Conservation (phyloP, 2,113 vertebrate species). For the Vulpes vulpes region DNA sequence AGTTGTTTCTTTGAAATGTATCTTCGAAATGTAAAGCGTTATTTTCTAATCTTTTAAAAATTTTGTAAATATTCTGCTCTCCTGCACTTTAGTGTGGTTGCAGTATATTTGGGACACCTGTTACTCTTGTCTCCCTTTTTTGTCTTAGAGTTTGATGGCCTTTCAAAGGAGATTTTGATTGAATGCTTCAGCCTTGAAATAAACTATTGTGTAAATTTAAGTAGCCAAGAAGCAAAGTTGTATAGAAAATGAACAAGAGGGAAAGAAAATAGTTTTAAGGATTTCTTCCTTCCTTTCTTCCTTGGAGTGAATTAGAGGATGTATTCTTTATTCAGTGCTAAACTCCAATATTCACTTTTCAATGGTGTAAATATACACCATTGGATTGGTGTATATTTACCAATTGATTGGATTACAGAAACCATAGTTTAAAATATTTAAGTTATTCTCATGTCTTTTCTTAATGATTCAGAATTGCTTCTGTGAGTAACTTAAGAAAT, state of each 20-base stretch:
- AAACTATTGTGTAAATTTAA: not conserved
- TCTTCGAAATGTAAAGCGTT: not conserved
- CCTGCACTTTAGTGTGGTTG: not conserved
- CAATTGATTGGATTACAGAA: not conserved
- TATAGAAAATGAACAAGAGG: not conserved
- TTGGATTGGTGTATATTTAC: no score
- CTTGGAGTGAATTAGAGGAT: not conserved
- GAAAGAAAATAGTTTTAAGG: not conserved
- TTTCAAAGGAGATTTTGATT: conserved; percentile 14
- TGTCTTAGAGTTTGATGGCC: not conserved
- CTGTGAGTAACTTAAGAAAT: not conserved
- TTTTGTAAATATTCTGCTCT: not conserved
- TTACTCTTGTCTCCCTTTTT: not conserved
- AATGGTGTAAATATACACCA: not conserved
- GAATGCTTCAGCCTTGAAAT: not conserved
- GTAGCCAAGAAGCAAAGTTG: not conserved
- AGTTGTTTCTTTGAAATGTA: not conserved
- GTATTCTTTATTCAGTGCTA: not conserved
- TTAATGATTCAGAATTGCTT: not conserved
- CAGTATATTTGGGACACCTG: not conserved
- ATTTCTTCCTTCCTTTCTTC: conserved; percentile 24
- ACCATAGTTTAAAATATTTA: not conserved
- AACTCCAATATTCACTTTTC: not conserved
- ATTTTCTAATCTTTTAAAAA: not conserved
- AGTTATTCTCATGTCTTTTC: not conserved